phyloP scores from a whole-genome alignment of 2,888 invertebrate genomes.

The Acronicta psi region DNA sequence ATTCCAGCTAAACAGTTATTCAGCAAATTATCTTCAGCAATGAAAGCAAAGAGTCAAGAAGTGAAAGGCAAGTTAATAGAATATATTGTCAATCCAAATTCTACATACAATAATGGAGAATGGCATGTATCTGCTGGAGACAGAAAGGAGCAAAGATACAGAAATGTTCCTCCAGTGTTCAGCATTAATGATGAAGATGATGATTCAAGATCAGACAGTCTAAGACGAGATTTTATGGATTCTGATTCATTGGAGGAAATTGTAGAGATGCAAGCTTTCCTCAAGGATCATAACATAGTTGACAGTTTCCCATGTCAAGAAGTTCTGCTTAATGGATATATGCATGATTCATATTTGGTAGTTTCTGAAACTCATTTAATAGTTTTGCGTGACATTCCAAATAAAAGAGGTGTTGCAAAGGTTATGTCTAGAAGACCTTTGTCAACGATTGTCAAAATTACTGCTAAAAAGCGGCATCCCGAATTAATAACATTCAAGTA shows the following conservation, averaged over 20 bases:
- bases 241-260: constrained; percentile 92
- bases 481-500: constrained; percentile 99
- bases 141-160: constrained; percentile 95
- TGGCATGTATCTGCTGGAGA: constrained; percentile 96
- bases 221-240: constrained; percentile 79
- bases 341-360: constrained; percentile 96
- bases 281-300: constrained; percentile 95
- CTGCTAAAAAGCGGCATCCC: constrained; percentile 98
- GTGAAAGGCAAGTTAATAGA: constrained; percentile 97
- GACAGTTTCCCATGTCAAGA: constrained; percentile 97
- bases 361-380: constrained; percentile 96
- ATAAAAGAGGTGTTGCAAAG: constrained; percentile 94
- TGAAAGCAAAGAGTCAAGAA: constrained; percentile 97
- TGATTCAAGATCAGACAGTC: constrained; percentile 73
- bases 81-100: constrained; percentile 96
- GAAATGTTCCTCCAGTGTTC: constrained; percentile 97
- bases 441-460: constrained; percentile 98
- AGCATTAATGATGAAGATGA: constrained; percentile 96
- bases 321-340: constrained; percentile 95
- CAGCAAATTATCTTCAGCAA: constrained; percentile 95
- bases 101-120: constrained; percentile 89
- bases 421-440: constrained; percentile 96
- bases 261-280: constrained; percentile 94
- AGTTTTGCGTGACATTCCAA: constrained; percentile 94
- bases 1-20: constrained; percentile 91